These are phyloP conservation scores for Oligia fasciuncula DNA, from an alignment of 2,888 invertebrate genomes.

Conservation along the genomic window DNA sequence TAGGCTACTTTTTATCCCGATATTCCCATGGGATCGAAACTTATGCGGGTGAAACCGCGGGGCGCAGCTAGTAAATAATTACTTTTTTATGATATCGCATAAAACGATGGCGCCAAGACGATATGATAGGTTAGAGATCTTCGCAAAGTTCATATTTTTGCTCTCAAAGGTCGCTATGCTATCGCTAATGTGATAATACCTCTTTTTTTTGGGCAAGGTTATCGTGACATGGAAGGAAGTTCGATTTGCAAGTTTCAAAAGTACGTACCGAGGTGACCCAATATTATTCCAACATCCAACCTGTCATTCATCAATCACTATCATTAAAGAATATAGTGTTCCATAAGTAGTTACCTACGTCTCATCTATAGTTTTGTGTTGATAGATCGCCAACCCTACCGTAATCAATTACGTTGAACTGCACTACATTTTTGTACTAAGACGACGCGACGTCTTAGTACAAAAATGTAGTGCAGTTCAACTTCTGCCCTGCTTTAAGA, in stretches of 20 bases:
- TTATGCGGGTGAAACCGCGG: no score
- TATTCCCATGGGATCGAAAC: no score
- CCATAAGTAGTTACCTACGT: not conserved
- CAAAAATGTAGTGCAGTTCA: no score
- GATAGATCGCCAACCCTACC: not conserved
- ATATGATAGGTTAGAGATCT: not conserved
- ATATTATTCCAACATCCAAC: not conserved
- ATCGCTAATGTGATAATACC: conserved; percentile 2
- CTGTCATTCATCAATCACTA: not conserved
- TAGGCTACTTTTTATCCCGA: no score
- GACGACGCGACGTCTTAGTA: no score
- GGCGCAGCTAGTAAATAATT: not conserved
- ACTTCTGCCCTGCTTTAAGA: no score
- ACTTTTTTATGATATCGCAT: not conserved
- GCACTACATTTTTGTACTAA: no score
- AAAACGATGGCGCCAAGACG: conserved; percentile 1
- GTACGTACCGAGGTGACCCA: not conserved
- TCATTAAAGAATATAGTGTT: not conserved
- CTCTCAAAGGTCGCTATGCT: conserved; percentile 1
- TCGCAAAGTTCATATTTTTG: not conserved
- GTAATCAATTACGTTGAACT: not conserved
- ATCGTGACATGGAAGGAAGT: conserved; percentile 13
- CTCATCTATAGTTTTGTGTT: not conserved
- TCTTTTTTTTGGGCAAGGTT: not conserved
- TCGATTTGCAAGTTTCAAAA: not conserved